Conservation (phyloP, 2,888 invertebrate species). For the Dastarcus helophoroides region DNA sequence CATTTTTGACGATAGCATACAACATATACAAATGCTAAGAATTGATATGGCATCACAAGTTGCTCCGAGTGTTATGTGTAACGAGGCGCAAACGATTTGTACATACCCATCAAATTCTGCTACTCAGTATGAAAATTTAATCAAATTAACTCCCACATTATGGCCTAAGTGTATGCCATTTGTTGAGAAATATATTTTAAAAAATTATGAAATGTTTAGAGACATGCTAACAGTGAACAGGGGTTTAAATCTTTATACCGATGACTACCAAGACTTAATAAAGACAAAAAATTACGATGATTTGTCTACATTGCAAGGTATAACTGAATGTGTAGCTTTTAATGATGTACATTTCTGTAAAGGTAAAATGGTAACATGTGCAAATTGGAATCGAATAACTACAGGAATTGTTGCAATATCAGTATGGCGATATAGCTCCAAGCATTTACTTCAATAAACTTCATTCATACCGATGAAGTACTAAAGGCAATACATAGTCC, state of each 20-base stretch:
- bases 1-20: conserved; percentile 44
- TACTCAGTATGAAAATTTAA: conserved; percentile 51
- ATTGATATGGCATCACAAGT: conserved; percentile 49
- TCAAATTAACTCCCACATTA: conserved; percentile 17
- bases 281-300: conserved; percentile 2
- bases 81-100: conserved; percentile 54
- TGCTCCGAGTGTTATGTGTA: conserved; percentile 35
- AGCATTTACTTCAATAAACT: conserved; percentile 35
- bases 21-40: conserved; percentile 44
- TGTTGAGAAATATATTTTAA: conserved; percentile 25
- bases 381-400: conserved; percentile 61
- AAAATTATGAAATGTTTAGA: conserved; percentile 26
- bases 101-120: conserved; percentile 57
- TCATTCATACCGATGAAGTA: conserved; percentile 23
- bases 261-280: conserved; percentile 46
- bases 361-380: conserved; percentile 52
- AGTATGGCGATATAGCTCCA: conserved; percentile 50
- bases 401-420: conserved; percentile 55
- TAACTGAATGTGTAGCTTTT: conserved; percentile 47
- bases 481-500: conserved; percentile 43
- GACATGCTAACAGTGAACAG: conserved; percentile 27
- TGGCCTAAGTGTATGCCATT: conserved; percentile 11
- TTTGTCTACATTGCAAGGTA: conserved; percentile 14
- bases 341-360: conserved; percentile 52
- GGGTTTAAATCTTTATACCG: conserved; percentile 46